Base-by-base conservation (phyloP, 1,140 invertebrate species). In the Magallana ariakensis region DNA sequence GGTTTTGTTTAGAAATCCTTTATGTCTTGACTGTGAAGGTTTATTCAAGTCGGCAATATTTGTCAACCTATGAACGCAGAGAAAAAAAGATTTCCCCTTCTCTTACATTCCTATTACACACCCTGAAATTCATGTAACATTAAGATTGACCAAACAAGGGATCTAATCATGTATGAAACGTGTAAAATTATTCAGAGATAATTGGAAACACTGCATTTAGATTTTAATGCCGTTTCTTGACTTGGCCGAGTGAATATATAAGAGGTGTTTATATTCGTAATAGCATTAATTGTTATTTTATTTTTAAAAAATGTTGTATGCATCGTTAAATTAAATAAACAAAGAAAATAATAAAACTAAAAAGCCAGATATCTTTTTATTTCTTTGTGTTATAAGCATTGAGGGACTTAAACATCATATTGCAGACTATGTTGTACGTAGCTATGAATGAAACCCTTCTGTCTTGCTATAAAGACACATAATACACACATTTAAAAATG, bases 281-380 rank as follows among this genome's bases (percentile, higher is more conserved):
- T 33, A 75, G 66, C 66, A 75, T 75, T 75, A 75, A 26, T 75
- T 75, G 66, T 75, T 75, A 75, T 75, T 75, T 75, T 75, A 22
- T 75, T 75, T 75, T 75, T 16, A 62, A 75, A 75, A 62, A 75
- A 75, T 75, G 66, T 75, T 75, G 66, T 75, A 16, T 60, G 58
- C 58, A 60, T 60, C 58, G 13, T 60, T 60, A 33, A 75, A 75
- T 75, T 75, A 75, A 60, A 60, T 60, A 60, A 75, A 75, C 22
- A 75, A 19, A 75, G 66, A 75, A 60, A 66, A 75, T 75, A 46
- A 11, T 26, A 75, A 26, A 26, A 13, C 13, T 13, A 75, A 70
- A 46, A 75, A 75, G 22, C n/a, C 19, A 3, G n/a, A 22, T 22
- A 22, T 26, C 22, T 75, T 3, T 19, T 75, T 13, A 22, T 75